Conservation (phyloP, 2,113 vertebrate genomes). For the Perognathus longimembris region DNA sequence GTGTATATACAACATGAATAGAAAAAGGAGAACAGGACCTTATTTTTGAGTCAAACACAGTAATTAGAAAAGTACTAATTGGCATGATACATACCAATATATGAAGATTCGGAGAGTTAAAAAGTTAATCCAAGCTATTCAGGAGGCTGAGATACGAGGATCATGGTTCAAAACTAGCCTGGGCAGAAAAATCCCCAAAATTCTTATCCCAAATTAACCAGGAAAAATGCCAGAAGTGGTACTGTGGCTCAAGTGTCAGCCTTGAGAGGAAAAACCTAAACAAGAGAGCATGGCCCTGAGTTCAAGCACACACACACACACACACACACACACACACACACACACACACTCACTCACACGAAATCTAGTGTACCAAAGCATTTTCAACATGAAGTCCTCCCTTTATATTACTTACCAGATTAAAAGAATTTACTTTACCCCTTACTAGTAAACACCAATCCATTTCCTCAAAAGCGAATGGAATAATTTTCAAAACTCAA, state of each 20-base stretch:
- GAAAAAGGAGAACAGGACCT: neutral
- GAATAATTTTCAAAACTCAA: constrained; percentile 49
- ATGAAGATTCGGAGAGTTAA: constrained; percentile 31
- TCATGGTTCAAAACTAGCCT: no score
- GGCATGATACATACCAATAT: neutral
- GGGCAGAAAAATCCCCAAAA: no score
- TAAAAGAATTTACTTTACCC: constrained; percentile 21
- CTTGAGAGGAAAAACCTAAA: no score
- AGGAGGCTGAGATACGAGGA: no score
- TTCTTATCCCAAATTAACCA: no score
- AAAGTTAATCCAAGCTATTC: neutral
- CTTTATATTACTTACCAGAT: constrained; percentile 1
- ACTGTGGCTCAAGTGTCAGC: no score
- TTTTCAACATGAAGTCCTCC: constrained; percentile 1
- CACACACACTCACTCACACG: neutral
- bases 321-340: no score
- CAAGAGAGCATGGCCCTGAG: no score
- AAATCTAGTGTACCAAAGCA: neutral
- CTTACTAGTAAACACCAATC: constrained; percentile 3
- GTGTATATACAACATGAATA: neutral
- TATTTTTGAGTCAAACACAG: neutral
- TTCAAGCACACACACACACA: no score
- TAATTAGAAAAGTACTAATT: neutral
- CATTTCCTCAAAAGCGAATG: constrained; percentile 23
- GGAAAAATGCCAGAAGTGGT: no score